Evolutionary conservation across 2,888 invertebrate genomes (phyloP), one percentile per base, ranked within the genome.

Genomic region (Tiliacea citrago): DNA sequence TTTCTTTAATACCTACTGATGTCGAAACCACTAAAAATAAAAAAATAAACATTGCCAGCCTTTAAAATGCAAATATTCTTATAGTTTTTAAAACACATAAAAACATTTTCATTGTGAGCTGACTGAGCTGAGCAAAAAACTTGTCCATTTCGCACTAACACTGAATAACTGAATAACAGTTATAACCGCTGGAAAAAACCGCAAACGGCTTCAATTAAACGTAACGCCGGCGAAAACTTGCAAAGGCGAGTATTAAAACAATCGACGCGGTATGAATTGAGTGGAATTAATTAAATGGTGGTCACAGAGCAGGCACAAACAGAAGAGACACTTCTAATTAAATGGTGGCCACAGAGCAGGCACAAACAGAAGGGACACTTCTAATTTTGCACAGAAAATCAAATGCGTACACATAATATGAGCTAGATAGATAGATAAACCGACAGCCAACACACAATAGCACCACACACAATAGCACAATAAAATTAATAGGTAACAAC

Each of bases 121-220:
- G 62, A 68, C 83, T 72, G 63, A 73, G 35, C 45, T 35, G 62
- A 68, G 76, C 61, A 82, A 81, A n/a, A 87, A 86, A 78, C 68
- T 79, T 75, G 66, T 47, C 67, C 73, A 76, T 77, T 85, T 78
- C 53, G 67, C 79, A 83, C 82, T 86, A 88, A 78, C 76, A 76
- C 76, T 85, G 86, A 81, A 81, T 78, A 78, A 76, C 76, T 84
- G 81, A 82, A 81, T 86, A 86, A 82, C 76, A 77, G 88, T 77
- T 66, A 75, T 77, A 83, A 80, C 81, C 79, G n/a, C 70, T 77
- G 77, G 71, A 77, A 77, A 77, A 84, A 86, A 73, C 88, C 88
- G 71, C 86, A 80, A 87, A 87, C 84, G 75, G 86, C 86, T 83
- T 86, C 86, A 86, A 86, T 86, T 86, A 86, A 85, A 79, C 79